Evolutionary conservation across 2,888 invertebrate species (phyloP), one percentile per base, ranked within the genome.

Genomic region (Phyllotreta cruciferae): DNA sequence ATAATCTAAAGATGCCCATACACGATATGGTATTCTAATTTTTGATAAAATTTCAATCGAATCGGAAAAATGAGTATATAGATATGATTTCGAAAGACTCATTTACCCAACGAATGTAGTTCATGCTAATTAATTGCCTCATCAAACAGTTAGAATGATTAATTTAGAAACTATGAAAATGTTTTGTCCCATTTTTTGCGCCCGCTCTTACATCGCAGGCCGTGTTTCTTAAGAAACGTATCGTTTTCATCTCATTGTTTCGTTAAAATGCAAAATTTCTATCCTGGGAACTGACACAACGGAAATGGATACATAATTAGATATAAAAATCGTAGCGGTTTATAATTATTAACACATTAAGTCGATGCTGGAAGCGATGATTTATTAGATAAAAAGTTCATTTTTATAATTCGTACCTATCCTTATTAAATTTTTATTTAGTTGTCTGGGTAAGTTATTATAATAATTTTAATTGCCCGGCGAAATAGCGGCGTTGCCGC

Each of bases 261-360:
- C 24, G 53, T 56, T 66, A 60, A 70, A 71, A 70, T 67, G 66
- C 65, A 63, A 67, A 67, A 69, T 66, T 66, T 63, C 64, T 67
- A 61, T 62, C 67, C 67, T 71, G 71, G 68, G 69, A 71, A 71
- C 68, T 67, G 65, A 69, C 66, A 67, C 68, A 70, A 56, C 71
- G 71, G 71, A 71, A 71, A 68, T 64, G 58, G 68, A 60, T 67
- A 47, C 60, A 66, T 69, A 70, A 70, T 69, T 70, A 67, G 64
- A 61, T 65, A 68, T 69, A 70, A 69, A 67, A 70, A 63, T 64
- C 64, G 67, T 60, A 68, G 68, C 67, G 67, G 65, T 70, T 71
- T 70, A 69, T 70, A 68, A 71, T 71, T 71, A 71, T 66, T 68
- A 70, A 66, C 69, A 70, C 70, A 71, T 71, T 71, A 70, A 52